These are phyloP conservation scores for Entomyzon cyanotis DNA, from an alignment of 2,113 vertebrate species.

Conservation along the genomic window DNA sequence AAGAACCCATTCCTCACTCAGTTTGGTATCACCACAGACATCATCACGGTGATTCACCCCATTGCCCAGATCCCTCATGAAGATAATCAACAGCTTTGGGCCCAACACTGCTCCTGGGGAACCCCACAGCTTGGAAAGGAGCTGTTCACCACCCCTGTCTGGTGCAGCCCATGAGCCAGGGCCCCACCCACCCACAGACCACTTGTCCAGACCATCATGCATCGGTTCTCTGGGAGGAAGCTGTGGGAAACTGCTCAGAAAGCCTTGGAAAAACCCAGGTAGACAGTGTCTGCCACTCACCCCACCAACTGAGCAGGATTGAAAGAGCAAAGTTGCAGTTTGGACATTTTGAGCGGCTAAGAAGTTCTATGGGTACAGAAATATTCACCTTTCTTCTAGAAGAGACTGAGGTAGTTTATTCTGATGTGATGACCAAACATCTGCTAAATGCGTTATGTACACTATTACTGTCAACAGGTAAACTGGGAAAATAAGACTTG, in stretches of 20 bases:
- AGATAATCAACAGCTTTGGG: background rate
- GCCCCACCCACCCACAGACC: background rate
- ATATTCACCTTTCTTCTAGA: background rate
- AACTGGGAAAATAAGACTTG: constrained; percentile 46
- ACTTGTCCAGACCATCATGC: background rate
- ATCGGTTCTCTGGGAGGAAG: fast-evolving
- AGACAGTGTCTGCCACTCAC: background rate
- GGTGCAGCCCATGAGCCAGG: background rate
- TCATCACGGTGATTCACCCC: background rate
- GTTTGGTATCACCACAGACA: too few relatives aligned
- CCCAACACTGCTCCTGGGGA: background rate
- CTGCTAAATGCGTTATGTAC: background rate
- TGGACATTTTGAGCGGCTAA: background rate
- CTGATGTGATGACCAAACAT: background rate
- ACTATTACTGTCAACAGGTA: background rate
- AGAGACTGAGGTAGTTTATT: background rate
- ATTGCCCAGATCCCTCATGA: too few relatives aligned
- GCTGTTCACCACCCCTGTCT: background rate
- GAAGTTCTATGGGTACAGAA: background rate
- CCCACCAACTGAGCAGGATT: background rate
- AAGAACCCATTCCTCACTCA: background rate
- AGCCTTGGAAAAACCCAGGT: background rate
- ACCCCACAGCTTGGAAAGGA: background rate
- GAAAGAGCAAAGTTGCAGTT: background rate
- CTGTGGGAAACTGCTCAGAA: background rate